These are phyloP conservation scores for Ophion costatus DNA, from an alignment of 2,888 invertebrate genomes.

Conservation along the genomic window DNA sequence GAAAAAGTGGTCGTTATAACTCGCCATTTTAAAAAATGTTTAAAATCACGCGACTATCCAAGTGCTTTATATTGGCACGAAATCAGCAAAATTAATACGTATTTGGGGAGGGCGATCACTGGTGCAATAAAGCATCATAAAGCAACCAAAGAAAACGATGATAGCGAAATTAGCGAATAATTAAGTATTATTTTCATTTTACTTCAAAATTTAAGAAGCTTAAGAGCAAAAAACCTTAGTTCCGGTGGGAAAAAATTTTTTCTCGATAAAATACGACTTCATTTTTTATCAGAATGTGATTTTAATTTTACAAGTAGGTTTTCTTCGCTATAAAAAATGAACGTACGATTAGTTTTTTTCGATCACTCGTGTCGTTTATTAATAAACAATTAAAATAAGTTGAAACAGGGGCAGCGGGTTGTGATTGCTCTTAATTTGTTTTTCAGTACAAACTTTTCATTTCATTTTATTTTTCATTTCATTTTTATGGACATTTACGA, in stretches of 20 bases:
- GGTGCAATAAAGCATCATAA: not conserved
- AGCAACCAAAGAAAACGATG: not conserved
- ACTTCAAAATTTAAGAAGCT: not conserved
- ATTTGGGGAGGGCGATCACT: not conserved
- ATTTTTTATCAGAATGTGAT: too few relatives aligned
- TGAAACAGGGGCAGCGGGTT: too few relatives aligned
- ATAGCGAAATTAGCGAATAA: not conserved
- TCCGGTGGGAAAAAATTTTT: not conserved
- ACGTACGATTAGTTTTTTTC: too few relatives aligned
- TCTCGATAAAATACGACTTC: not conserved
- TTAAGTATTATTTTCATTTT: not conserved
- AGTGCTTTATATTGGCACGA: not conserved
- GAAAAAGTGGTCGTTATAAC: not conserved
- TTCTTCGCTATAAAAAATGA: too few relatives aligned
- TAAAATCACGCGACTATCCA: not conserved
- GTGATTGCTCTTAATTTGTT: too few relatives aligned
- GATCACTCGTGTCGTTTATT: too few relatives aligned
- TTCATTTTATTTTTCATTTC: too few relatives aligned
- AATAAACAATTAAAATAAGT: too few relatives aligned
- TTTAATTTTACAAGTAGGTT: too few relatives aligned
- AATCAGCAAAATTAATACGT: conserved; percentile 1
- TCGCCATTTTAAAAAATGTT: not conserved
- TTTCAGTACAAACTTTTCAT: too few relatives aligned
- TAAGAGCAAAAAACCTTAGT: not conserved
- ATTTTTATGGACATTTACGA: too few relatives aligned